A percentile compares a stretch with the other conserved stretches of the same genome.
phyloP scores from a whole-genome alignment of 2,113 vertebrate species.

The Elachura formosa region DNA sequence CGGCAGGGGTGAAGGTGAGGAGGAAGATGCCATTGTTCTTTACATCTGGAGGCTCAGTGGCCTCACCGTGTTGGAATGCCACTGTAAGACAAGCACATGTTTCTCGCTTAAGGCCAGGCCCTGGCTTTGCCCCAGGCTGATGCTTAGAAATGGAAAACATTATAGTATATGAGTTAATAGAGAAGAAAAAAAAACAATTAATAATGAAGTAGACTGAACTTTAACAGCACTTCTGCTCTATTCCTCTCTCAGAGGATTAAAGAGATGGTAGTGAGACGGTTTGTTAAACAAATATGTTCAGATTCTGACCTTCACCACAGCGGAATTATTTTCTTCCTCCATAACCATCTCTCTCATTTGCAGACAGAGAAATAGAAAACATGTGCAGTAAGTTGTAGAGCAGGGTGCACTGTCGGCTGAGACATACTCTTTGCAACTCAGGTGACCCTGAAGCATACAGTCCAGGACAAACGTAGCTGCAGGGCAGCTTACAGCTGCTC shows the following conservation, averaged over 20 bases:
- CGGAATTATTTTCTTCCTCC: neutral
- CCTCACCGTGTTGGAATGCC: neutral
- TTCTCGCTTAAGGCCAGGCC: neutral
- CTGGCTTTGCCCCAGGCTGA: neutral
- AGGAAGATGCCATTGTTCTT: neutral
- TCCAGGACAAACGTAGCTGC: neutral
- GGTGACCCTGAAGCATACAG: neutral
- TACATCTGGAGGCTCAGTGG: neutral
- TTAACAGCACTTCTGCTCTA: constrained; percentile 1
- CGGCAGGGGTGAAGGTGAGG: neutral
- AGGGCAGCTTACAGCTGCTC: neutral
- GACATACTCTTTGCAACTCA: neutral
- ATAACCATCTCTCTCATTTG: neutral
- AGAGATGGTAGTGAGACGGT: neutral
- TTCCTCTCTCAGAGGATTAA: constrained; percentile 25
- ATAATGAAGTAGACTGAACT: constrained; percentile 37
- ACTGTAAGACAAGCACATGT: neutral
- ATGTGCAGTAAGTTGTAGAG: neutral
- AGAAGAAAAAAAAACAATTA: constrained; percentile 16
- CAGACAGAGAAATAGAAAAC: constrained; percentile 8
- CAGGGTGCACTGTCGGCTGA: neutral
- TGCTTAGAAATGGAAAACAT: neutral
- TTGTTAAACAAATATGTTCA: constrained; percentile 32
- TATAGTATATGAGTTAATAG: neutral
- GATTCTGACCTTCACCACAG: neutral